Base-by-base conservation (phyloP, 2,113 vertebrate genomes). In the Silurus meridionalis region DNA sequence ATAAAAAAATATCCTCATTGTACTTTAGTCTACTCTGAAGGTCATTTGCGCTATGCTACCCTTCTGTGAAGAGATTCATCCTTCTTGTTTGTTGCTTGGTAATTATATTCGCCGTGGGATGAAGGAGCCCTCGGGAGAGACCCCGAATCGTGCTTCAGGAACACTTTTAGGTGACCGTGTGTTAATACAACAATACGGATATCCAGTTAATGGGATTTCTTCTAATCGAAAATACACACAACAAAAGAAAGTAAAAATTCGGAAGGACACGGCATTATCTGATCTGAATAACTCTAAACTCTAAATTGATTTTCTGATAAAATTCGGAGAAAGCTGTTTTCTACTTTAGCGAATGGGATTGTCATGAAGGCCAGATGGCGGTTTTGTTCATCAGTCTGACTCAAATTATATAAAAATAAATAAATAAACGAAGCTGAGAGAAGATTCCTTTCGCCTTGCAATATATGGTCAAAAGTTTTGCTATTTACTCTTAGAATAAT, bases 51-150 rank as follows among this genome's bases (percentile, higher is more conserved):
- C 9, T 74, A 6, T 15, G 28, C 9, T n/a, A 23, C 25, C 21
- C 37, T 85, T 71, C 52, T 79, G 19, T 48, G 46, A 55, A 37
- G 63, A 67, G 63, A 37, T 2, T 0, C 48, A 50, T 23, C 55
- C 8, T 80, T 85, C 14, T 81, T 14, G 6, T 9, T 80, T 37
- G 66, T 85, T 79, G n/a, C 53, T 21, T 37, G 11, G n/a, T 25
- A 7, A 85, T 85, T 64, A 28, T 55, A 64, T 77, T 85, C 60
- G 48, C 83, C 71, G 63, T 85, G 83, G 83, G 37, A 67, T 80
- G 8, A 2, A 52, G 23, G 57, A 64, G 66, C 75, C 55, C 67
- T 79, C 46, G 74, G 6, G 61, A 50, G 67, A 58, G 77, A 37
- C 37, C 37, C 55, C 57, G 60, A 5, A 80, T 66, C 28, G 17